A percentile compares a stretch with the other conserved stretches of the same genome.
These are phyloP conservation scores for Laterallus jamaicensis DNA, from an alignment of 2,113 vertebrate species.

Conservation along the genomic window DNA sequence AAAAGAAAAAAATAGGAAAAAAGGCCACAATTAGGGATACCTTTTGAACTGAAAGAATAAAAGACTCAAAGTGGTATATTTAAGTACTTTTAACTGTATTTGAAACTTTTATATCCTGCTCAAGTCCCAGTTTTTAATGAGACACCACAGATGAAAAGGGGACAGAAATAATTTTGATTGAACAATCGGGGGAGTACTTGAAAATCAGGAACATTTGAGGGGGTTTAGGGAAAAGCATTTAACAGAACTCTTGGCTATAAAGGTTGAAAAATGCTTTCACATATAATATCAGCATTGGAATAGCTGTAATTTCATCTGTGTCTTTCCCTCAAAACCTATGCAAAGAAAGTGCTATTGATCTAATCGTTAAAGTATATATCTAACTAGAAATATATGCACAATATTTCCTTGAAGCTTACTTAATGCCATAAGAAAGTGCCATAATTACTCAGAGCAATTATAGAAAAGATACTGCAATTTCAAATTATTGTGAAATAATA, in stretches of 20 bases:
- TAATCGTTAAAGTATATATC: not conserved
- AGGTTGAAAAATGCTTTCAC: constrained; percentile 32
- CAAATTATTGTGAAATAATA: not conserved
- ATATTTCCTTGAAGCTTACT: not conserved
- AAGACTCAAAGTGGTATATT: constrained; percentile 62
- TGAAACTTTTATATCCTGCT: constrained; percentile 56
- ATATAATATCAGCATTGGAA: not conserved
- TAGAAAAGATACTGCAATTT: not conserved
- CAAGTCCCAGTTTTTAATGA: constrained; percentile 71
- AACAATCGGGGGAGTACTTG: constrained; percentile 51
- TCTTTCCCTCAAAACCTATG: not conserved
- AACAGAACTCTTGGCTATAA: constrained; percentile 33
- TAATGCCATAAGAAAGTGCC: not conserved
- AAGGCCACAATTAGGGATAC: constrained; percentile 54
- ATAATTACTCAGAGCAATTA: not conserved
- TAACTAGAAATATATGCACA: not conserved
- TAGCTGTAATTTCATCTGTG: constrained; percentile 11
- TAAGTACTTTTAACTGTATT: constrained; percentile 53
- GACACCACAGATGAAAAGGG: constrained; percentile 50
- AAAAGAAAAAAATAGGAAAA: constrained; percentile 14
- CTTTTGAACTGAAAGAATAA: constrained; percentile 62
- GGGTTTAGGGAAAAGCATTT: constrained; percentile 15
- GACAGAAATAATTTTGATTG: constrained; percentile 59
- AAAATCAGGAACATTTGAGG: constrained; percentile 61
- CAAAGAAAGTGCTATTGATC: not conserved